Base-by-base conservation (phyloP, 1,140 invertebrate genomes). In the Pentalonia nigronervosa region DNA sequence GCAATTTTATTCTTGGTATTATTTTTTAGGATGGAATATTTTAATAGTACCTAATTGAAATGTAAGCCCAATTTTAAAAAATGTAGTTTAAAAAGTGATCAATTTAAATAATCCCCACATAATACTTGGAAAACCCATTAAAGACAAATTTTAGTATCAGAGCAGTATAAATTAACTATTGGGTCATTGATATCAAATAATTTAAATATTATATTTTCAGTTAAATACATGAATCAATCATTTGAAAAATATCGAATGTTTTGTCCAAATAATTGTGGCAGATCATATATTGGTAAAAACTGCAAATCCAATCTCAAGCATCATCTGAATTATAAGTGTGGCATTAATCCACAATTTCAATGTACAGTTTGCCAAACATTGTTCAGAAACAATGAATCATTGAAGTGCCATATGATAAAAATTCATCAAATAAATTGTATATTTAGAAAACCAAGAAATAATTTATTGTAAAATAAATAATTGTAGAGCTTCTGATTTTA, bases 291-390 rank as follows among this genome's bases (percentile, higher is more conserved):
- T 36, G 36, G 81, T 84, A 41, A 41, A 25, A 25, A 84, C 1
- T 9, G 2, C 9, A 84, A 41, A 41, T 25, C 30, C 9, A 84
- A 84, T 83, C 76, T 36, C 23, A 84, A 7, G 25, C 7, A 45
- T 25, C 21, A 84, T 83, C 23, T 83, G 34, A 36, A 20, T 23
- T 36, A 83, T 3, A 7, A 7, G 17, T 36, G 34, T 83, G 34
- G 76, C 34, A 1, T 83, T 34, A 23, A 83, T 9, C 76, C 34
- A 36, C 34, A 83, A 36, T 36, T 83, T 9, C 0, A 36, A 36
- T 83, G 76, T 83, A 83, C 34, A 23, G 21, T 36, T 36, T 95
- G 95, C 93, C 41, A 1, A 89, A 47, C 21, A 21, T 21, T 21
- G 21, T 91, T 81, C 14, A 88, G 30, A 23, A 48, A 89, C 45